Conservation (phyloP, 1,140 invertebrate species). For the Radopholus similis region DNA sequence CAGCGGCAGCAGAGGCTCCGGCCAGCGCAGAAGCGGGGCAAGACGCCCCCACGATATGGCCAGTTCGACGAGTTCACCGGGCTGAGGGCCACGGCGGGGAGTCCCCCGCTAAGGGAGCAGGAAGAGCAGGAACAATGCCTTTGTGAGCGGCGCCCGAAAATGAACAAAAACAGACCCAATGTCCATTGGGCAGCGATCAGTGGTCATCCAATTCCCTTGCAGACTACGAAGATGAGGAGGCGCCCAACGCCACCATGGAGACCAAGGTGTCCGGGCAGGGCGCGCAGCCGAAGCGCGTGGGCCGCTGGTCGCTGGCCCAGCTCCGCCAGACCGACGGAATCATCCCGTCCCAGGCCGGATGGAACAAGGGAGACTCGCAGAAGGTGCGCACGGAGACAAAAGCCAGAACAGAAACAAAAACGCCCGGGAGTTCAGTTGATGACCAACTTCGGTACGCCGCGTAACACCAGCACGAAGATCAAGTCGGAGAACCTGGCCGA, state of each 20-base stretch:
- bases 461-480: constrained; percentile 57
- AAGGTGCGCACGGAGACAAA: too few relatives aligned
- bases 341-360: constrained; percentile 60
- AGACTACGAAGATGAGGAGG: constrained; percentile 48
- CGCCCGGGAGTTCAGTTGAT: too few relatives aligned
- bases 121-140: background rate
- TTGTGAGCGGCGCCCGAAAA: background rate
- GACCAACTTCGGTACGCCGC: constrained; percentile 60
- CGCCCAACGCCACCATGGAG: constrained; percentile 60
- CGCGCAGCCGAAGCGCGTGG: constrained; percentile 56
- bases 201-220: constrained; percentile 14
- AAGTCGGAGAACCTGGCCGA: constrained; percentile 59
- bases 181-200: background rate
- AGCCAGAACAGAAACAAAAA: too few relatives aligned
- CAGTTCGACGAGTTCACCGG: constrained; percentile 1
- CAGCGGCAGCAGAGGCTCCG: background rate
- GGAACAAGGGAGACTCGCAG: constrained; percentile 61
- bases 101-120: background rate
- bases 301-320: constrained; percentile 58
- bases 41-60: constrained; percentile 11
- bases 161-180: background rate
- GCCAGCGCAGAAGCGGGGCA: background rate
- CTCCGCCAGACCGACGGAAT: constrained; percentile 57
- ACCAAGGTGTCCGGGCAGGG: constrained; percentile 55
- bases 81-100: background rate